Conservation (phyloP, 2,888 invertebrate genomes). For the Aporophyla lueneburgensis region DNA sequence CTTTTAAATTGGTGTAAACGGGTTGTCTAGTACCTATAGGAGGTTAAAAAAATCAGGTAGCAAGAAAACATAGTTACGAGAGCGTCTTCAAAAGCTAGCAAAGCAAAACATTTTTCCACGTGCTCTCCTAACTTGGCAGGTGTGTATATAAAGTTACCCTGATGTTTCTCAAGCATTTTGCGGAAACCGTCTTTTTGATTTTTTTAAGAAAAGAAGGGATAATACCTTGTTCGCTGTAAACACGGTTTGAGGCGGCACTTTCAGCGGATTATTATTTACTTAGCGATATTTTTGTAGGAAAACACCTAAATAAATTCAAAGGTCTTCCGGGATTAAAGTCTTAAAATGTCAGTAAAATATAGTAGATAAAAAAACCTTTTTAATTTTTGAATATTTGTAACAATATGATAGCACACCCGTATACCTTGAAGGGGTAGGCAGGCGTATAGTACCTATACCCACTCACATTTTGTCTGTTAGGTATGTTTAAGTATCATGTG, state of each 20-base stretch:
- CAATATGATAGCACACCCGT: not conserved
- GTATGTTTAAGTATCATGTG: not conserved
- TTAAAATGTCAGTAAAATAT: conserved; percentile 21
- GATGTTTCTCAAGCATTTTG: conserved; percentile 37
- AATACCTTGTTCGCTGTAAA: conserved; percentile 37
- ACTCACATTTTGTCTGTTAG: not conserved
- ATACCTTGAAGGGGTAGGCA: not conserved
- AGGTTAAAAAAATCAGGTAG: not conserved
- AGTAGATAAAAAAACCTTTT: conserved; percentile 8
- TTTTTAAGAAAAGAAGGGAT: conserved; percentile 42
- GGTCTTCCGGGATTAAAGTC: conserved; percentile 40
- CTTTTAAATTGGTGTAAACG: too few relatives aligned
- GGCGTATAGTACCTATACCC: not conserved
- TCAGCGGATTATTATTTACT: conserved; percentile 58
- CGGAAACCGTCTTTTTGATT: conserved; percentile 27
- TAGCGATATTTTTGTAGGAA: conserved; percentile 35
- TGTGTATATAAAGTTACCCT: conserved; percentile 19
- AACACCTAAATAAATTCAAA: conserved; percentile 36
- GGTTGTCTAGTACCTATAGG: too few relatives aligned
- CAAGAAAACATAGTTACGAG: not conserved
- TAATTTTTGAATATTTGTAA: not conserved
- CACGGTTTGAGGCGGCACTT: conserved; percentile 41
- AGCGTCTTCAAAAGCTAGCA: not conserved
- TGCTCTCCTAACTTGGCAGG: conserved; percentile 15
- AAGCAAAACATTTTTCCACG: conserved; percentile 15